Percentiles rank a stretch among this genome's conserved stretches.
Conservation (phyloP, 2,888 invertebrate species). For the Ecdyonurus torrentis region DNA sequence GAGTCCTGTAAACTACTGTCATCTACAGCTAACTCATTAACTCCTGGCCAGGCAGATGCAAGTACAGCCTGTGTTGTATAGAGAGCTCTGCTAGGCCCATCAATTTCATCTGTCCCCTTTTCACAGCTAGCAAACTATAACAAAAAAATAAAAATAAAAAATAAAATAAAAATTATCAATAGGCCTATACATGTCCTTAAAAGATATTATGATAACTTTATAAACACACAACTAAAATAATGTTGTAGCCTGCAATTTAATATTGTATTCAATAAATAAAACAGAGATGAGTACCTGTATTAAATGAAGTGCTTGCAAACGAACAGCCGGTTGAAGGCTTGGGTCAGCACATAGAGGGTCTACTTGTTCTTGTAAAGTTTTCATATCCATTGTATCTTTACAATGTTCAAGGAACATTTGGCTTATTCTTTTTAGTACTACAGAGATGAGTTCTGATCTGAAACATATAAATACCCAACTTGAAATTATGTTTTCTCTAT, state of each 20-base stretch:
- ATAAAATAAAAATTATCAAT: no score
- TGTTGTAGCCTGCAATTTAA: no score
- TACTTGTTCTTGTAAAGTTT: slow-evolving; percentile 4
- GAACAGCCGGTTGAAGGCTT: slow-evolving; percentile 10
- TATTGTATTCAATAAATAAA: no score
- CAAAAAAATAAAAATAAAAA: no score
- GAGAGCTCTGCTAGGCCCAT: slow-evolving; percentile 1
- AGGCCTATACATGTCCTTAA: no score
- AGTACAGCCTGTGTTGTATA: slow-evolving; percentile 14
- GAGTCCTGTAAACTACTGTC: slow-evolving; percentile 4
- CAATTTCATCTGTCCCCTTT: background rate
- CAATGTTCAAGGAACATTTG: background rate
- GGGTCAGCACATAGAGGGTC: slow-evolving; percentile 13
- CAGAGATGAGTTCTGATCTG: background rate
- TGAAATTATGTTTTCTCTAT: no score
- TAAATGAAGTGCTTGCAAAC: slow-evolving; percentile 12
- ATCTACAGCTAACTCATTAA: slow-evolving; percentile 7
- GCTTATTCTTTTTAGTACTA: background rate
- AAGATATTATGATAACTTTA: no score
- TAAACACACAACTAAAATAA: no score
- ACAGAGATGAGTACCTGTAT: no score
- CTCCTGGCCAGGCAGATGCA: slow-evolving; percentile 12
- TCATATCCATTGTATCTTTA: background rate
- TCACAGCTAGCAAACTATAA: slow-evolving; percentile 4
- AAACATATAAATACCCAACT: no score